Percentiles rank a stretch among this genome's conserved stretches.
Conservation (phyloP, 1,140 invertebrate genomes). For the Anastrepha obliqua region DNA sequence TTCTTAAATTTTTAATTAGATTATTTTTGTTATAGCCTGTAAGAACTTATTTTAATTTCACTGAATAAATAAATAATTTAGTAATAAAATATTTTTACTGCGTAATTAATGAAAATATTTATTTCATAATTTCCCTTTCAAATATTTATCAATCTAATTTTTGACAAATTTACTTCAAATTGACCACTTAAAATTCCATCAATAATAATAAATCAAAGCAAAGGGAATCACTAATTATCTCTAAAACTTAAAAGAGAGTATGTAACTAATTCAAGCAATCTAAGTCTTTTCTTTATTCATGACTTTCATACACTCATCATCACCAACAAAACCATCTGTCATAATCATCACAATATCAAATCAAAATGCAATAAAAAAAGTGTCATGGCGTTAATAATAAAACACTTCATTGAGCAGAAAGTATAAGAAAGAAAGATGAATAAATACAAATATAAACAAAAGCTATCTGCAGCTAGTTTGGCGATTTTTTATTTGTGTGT, state of each 20-base stretch:
- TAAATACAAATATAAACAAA: neutral
- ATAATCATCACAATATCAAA: slow-evolving; percentile 49
- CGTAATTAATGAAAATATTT: too few species aligned
- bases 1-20: too few species aligned
- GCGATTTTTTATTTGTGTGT: neutral
- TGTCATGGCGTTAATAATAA: slow-evolving; percentile 23
- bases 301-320: slow-evolving; percentile 42
- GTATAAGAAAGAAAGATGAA: neutral
- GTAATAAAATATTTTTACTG: too few species aligned
- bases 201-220: neutral
- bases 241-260: slow-evolving; percentile 24
- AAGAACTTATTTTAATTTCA: too few species aligned
- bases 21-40: too few species aligned
- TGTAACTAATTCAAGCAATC: slow-evolving; percentile 37
- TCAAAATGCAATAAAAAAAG: slow-evolving; percentile 52
- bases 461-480: slow-evolving; percentile 3
- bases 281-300: slow-evolving; percentile 10
- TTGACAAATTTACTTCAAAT: neutral
- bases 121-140: too few species aligned
- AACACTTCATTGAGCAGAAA: slow-evolving; percentile 49
- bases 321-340: slow-evolving; percentile 10
- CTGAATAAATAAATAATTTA: too few species aligned
- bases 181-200: neutral
- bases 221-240: neutral
- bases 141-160: neutral